These are phyloP conservation scores for Strix occidentalis DNA, from an alignment of 2,797 vertebrate genomes.

Conservation along the genomic window DNA sequence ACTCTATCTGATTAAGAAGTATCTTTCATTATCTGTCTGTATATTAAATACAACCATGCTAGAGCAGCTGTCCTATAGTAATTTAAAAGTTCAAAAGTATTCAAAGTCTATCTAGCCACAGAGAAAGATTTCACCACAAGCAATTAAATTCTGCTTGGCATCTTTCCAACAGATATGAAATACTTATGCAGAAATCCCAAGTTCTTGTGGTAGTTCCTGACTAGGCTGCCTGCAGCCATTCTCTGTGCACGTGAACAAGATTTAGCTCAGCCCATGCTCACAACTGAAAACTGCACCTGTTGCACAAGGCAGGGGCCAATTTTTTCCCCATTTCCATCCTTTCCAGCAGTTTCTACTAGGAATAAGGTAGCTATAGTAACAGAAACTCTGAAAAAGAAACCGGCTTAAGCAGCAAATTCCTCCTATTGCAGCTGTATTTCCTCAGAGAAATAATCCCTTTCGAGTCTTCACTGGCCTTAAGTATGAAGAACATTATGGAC, in stretches of 20 bases:
- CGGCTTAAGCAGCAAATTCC: background rate
- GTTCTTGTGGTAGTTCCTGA: background rate
- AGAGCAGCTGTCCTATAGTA: background rate
- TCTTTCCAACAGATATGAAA: background rate
- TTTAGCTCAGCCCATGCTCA: background rate
- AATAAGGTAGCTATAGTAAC: background rate
- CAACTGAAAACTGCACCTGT: background rate
- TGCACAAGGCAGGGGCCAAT: background rate
- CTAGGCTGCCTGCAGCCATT: background rate
- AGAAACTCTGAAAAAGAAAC: background rate
- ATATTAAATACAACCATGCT: background rate
- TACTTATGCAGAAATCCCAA: background rate
- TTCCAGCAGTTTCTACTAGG: background rate
- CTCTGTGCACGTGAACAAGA: background rate
- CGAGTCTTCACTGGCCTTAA: background rate
- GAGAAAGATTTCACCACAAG: constrained; percentile 27
- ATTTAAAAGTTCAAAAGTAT: constrained; percentile 32
- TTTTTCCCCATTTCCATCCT: background rate
- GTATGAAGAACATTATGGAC: background rate
- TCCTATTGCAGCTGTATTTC: background rate
- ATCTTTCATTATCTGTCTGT: background rate
- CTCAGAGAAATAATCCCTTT: background rate
- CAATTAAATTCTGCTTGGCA: constrained; percentile 18
- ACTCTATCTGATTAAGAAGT: background rate
- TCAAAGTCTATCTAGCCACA: background rate